These are phyloP conservation scores for Timandra comae DNA, from an alignment of 2,888 invertebrate species.

Conservation along the genomic window DNA sequence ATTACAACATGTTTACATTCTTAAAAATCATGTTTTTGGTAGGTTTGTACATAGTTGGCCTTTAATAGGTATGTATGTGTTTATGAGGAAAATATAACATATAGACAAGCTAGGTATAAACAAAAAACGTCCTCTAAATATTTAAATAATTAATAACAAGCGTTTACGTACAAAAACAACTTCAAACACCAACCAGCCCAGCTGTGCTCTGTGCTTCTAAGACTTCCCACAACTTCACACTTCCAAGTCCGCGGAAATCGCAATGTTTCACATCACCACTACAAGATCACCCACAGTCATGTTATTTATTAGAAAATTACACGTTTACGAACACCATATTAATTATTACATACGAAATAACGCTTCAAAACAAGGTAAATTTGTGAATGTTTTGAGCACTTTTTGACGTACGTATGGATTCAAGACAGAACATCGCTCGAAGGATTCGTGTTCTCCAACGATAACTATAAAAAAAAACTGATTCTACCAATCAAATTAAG, in stretches of 20 bases:
- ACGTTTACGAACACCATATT: not conserved
- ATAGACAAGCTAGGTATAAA: not conserved
- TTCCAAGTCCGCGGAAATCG: slow-evolving; percentile 28
- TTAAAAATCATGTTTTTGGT: not conserved
- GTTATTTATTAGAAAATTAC: slow-evolving; percentile 4
- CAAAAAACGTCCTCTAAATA: slow-evolving; percentile 15
- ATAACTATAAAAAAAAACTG: too few species aligned
- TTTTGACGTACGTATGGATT: too few species aligned
- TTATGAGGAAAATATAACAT: too few species aligned
- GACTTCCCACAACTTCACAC: slow-evolving; percentile 30
- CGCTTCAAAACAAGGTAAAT: slow-evolving; percentile 47
- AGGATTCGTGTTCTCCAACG: too few species aligned
- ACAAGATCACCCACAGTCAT: slow-evolving; percentile 3
- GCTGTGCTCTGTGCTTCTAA: slow-evolving; percentile 53
- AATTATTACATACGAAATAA: slow-evolving; percentile 14
- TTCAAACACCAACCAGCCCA: slow-evolving; percentile 40
- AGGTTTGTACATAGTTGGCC: not conserved
- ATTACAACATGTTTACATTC: slow-evolving; percentile 4
- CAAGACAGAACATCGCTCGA: too few species aligned
- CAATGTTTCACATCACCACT: slow-evolving; percentile 26
- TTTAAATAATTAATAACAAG: slow-evolving; percentile 15
- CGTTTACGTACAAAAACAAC: slow-evolving; percentile 24
- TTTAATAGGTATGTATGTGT: too few species aligned
- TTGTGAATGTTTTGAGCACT: slow-evolving; percentile 50
- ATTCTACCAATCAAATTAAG: too few species aligned